Evolutionary conservation across 1,140 invertebrate species (phyloP).

Genomic region (Coelopa frigida): DNA sequence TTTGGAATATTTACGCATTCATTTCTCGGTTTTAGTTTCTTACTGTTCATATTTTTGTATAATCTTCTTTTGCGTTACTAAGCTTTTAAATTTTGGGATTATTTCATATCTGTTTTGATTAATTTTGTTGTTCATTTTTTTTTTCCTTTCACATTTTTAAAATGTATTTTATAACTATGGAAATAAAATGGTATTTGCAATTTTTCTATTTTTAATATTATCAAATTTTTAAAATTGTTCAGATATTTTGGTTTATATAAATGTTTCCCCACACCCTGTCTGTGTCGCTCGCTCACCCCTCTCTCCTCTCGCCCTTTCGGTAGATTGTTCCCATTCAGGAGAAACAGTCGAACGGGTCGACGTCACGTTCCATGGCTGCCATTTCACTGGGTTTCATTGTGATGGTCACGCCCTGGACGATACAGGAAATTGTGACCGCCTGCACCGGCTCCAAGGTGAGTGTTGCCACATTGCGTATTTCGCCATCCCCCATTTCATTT

Average conservation of each 20-base stretch:
- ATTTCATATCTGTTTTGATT: too few relatives aligned
- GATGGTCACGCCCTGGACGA: constrained; percentile 80
- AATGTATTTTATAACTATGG: too few relatives aligned
- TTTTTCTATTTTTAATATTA: too few relatives aligned
- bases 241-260: too few relatives aligned
- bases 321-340: constrained; percentile 60
- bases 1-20: not conserved
- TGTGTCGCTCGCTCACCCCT: too few relatives aligned
- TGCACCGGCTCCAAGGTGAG: constrained; percentile 68
- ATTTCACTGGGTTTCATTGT: constrained; percentile 84
- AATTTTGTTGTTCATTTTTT: too few relatives aligned
- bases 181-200: too few relatives aligned
- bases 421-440: constrained; percentile 79
- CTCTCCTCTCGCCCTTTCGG: not conserved
- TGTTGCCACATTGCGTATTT: not conserved
- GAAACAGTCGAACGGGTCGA: constrained; percentile 64
- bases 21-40: not conserved
- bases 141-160: too few relatives aligned
- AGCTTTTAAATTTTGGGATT: too few relatives aligned
- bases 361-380: constrained; percentile 78
- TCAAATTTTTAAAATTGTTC: too few relatives aligned
- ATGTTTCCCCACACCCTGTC: too few relatives aligned
- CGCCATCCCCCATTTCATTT: constrained; percentile 15
- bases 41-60: not conserved
- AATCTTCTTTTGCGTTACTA: too few relatives aligned